Conservation (phyloP, 2,888 invertebrate species). For the Chymomyza amoena region DNA sequence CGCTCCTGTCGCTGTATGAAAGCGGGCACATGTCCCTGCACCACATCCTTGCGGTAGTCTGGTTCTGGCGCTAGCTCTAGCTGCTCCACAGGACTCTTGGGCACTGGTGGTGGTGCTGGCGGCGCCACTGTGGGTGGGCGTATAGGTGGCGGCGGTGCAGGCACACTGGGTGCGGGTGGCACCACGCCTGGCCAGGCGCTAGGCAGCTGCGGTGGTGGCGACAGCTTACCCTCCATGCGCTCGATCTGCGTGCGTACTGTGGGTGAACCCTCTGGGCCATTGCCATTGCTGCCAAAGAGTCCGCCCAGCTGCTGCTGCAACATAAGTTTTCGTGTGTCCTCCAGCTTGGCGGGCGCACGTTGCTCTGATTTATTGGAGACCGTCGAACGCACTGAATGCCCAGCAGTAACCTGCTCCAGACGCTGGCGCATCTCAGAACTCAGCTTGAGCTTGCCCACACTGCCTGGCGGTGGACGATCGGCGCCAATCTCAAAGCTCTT, state of each 20-base stretch:
- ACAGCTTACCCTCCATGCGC: constrained; percentile 81
- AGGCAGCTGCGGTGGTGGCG: constrained; percentile 79
- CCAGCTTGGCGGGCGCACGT: constrained; percentile 87
- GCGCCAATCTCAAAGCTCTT: constrained; percentile 90
- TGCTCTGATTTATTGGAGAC: constrained; percentile 86
- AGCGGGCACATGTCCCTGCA: constrained; percentile 72
- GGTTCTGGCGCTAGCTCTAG: constrained; percentile 41
- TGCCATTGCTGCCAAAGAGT: constrained; percentile 60
- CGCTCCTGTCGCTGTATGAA: constrained; percentile 86
- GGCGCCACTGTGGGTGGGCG: constrained; percentile 80
- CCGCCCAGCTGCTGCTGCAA: constrained; percentile 91
- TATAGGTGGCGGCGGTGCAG: constrained; percentile 82
- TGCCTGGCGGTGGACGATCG: constrained; percentile 89
- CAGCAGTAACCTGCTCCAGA: constrained; percentile 92
- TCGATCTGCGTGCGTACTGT: constrained; percentile 81
- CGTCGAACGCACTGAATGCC: constrained; percentile 90
- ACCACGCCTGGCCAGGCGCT: constrained; percentile 83
- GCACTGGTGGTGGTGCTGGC: constrained; percentile 83
- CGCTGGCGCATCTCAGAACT: constrained; percentile 95
- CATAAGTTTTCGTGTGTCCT: constrained; percentile 91
- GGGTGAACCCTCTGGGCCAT: constrained; percentile 37
- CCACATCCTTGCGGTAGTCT: constrained; percentile 67
- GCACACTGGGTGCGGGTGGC: constrained; percentile 82
- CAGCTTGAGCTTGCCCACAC: constrained; percentile 92
- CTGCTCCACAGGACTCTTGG: constrained; percentile 80